Evolutionary conservation across 2,888 invertebrate species (phyloP).

Genomic region (Harpagoxenus sublaevis): DNA sequence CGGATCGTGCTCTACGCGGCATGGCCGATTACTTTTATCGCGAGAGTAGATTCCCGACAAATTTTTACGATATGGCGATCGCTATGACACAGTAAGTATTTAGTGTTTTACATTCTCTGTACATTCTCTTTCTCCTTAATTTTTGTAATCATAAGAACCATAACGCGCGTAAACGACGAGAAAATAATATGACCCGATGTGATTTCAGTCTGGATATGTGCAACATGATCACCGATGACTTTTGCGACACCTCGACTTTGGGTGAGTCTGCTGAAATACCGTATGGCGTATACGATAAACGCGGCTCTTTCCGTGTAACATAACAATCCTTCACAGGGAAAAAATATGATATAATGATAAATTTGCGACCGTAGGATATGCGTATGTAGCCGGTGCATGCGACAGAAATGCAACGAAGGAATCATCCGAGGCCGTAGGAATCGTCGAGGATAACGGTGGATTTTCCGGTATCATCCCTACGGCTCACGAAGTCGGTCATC

Average conservation of each 20-base stretch:
- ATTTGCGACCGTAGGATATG: slow-evolving; percentile 74
- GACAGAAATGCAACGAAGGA: slow-evolving; percentile 68
- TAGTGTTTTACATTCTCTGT: not conserved
- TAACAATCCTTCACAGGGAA: not conserved
- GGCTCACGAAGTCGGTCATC: slow-evolving; percentile 82
- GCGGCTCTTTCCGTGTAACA: not conserved
- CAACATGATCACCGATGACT: slow-evolving; percentile 66
- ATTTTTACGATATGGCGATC: slow-evolving; percentile 78
- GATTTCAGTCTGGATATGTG: slow-evolving; percentile 76
- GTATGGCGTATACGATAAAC: not conserved
- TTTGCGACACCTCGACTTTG: slow-evolving; percentile 74
- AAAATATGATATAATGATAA: not conserved
- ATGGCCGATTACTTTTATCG: slow-evolving; percentile 79
- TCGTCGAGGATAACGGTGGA: slow-evolving; percentile 83
- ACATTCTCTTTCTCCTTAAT: not conserved
- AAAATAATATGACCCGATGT: not conserved
- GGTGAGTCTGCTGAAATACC: slow-evolving; percentile 67
- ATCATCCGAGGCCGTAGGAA: slow-evolving; percentile 78
- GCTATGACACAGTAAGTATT: slow-evolving; percentile 78
- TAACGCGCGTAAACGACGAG: not conserved
- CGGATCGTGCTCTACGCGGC: slow-evolving; percentile 73
- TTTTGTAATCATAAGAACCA: not conserved
- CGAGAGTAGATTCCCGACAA: slow-evolving; percentile 73
- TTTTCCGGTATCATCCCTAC: slow-evolving; percentile 80
- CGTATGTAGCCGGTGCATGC: slow-evolving; percentile 80